Percentiles rank a stretch among this genome's conserved stretches.
Evolutionary conservation across 2,888 invertebrate species (phyloP).

Genomic region (Lysandra coridon): DNA sequence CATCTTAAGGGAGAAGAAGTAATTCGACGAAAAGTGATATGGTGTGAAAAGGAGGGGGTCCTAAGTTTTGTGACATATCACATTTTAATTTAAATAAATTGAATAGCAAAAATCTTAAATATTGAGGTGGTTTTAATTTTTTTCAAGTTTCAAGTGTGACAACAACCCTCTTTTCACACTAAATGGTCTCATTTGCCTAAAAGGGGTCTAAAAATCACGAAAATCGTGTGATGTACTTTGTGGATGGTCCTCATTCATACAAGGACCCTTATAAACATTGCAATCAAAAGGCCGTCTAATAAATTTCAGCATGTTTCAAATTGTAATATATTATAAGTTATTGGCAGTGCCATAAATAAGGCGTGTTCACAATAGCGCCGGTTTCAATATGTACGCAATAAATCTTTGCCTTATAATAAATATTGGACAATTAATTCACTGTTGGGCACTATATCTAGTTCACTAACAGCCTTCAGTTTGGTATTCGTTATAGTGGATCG

Average conservation of each 20-base stretch:
- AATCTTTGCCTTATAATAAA: constrained; percentile 13
- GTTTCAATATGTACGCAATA: constrained; percentile 24
- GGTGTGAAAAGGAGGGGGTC: too few species aligned
- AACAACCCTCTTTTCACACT: too few species aligned
- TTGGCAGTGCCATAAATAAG: constrained; percentile 27
- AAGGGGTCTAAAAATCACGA: too few species aligned
- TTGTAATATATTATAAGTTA: constrained; percentile 22
- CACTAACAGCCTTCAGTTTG: constrained; percentile 4
- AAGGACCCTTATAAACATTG: constrained; percentile 1
- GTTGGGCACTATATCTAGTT: constrained; percentile 14
- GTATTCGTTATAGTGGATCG: neutral
- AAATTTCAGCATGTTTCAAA: constrained; percentile 19
- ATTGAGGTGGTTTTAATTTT: too few species aligned
- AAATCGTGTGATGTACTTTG: too few species aligned
- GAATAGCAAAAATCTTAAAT: too few species aligned
- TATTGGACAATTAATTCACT: constrained; percentile 20
- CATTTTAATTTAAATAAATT: too few species aligned
- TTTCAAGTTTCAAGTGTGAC: too few species aligned
- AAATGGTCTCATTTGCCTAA: too few species aligned
- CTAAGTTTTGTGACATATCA: too few species aligned
- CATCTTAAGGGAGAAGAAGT: too few species aligned
- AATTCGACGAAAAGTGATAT: too few species aligned
- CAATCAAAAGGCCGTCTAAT: constrained; percentile 14
- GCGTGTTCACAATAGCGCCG: neutral
- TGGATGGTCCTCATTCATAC: neutral